Evolutionary conservation across 2,113 vertebrate species (phyloP), one percentile per base, ranked within the genome.

Genomic region (Lepisosteus oculatus): DNA sequence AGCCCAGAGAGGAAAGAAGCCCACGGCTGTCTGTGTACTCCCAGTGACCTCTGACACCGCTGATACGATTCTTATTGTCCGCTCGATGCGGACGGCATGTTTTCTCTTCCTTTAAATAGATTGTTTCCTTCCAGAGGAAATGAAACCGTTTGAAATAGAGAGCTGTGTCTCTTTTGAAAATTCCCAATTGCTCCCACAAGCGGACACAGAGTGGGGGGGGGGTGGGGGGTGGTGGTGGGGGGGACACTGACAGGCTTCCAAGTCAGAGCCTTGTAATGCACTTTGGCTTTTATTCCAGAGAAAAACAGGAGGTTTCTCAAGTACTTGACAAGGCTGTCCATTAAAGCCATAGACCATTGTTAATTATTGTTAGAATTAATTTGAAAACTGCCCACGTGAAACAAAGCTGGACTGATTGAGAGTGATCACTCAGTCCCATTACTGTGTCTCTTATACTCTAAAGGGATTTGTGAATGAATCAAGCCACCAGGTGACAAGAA

Each of bases 71-170:
- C 62, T 79, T 79, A 77, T 88, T 87, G 75, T 85, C 73, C 54
- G 70, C 79, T 75, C 65, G 82, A 77, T 77, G 77, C 78, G 56
- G 71, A 47, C 81, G 74, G 79, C 55, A 68, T 81, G 82, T 78
- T 77, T 82, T 78, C 84, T 75, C 66, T 83, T 79, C 79, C 85
- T 83, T 85, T 79, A 88, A 90, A 88, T 86, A 85, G 83, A 56
- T 72, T 6, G 84, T 83, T 89, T 89, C 83, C 79, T 86, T 78
- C 76, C 80, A 75, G 44, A 89, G 85, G 80, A 88, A 85, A 82
- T 79, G 82, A 86, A 86, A 74, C 74, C 72, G 70, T 77, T 84
- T 70, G 65, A 79, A 82, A 79, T 73, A 72, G 77, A 81, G 78
- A 77, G 67, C 79, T 73, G 70, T 82, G 76, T 85, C 80, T 78